A percentile compares a stretch with the other conserved stretches of the same genome.
Evolutionary conservation across 53 echinoderm and acorn worm genomes (phyloP).

Genomic region (Mesocentrotus franciscanus): DNA sequence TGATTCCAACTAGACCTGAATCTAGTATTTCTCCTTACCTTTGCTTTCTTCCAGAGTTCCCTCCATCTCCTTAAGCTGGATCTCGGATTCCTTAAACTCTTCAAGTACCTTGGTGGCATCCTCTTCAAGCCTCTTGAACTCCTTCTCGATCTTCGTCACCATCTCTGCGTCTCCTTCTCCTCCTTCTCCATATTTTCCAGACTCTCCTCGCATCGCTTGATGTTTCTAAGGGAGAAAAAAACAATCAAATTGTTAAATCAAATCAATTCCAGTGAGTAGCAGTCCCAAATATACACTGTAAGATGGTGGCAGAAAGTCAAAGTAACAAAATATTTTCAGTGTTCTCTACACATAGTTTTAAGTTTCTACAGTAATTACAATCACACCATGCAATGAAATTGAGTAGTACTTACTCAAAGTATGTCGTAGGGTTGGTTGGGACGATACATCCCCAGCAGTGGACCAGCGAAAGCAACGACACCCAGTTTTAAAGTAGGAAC

Average conservation of each 20-base stretch:
- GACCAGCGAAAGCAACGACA: no score
- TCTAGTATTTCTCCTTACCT: slow-evolving; percentile 67
- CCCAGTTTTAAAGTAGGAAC: no score
- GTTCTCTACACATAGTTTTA: neutral
- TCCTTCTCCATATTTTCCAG: slow-evolving; percentile 91
- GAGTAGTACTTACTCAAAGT: no score
- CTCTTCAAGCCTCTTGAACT: slow-evolving; percentile 90
- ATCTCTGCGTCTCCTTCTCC: slow-evolving; percentile 83
- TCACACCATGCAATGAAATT: no score
- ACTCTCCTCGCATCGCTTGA: slow-evolving; percentile 91
- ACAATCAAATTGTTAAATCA: neutral
- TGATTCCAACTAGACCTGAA: no score
- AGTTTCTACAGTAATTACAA: neutral
- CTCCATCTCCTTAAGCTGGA: slow-evolving; percentile 88
- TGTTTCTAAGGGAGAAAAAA: slow-evolving; percentile 75
- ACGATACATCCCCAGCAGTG: no score
- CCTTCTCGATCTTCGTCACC: slow-evolving; percentile 83
- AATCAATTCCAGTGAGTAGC: neutral
- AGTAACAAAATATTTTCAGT: neutral
- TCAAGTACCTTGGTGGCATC: slow-evolving; percentile 91
- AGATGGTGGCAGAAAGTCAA: no score
- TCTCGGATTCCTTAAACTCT: slow-evolving; percentile 84
- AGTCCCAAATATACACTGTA: neutral
- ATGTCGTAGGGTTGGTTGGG: no score
- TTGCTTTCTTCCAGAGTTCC: slow-evolving; percentile 85